phyloP scores from a whole-genome alignment of 2,797 vertebrate genomes.

The Paedocypris micromegethes region DNA sequence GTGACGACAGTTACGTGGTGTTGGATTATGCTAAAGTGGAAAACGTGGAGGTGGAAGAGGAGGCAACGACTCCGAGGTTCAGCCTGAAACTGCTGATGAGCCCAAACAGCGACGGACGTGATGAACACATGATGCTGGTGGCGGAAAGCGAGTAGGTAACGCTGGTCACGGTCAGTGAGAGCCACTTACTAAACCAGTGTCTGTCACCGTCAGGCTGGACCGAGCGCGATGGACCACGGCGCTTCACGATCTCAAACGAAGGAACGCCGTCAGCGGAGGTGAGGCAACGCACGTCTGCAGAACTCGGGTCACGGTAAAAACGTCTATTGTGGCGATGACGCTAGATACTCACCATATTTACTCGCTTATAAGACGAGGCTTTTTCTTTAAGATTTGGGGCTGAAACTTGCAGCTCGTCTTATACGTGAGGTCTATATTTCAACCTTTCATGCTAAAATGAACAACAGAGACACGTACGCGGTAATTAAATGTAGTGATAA shows the following conservation, averaged over 20 bases:
- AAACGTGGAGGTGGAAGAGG: conserved; percentile 73
- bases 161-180: too few relatives aligned
- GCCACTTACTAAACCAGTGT: too few relatives aligned
- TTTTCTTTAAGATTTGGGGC: too few relatives aligned
- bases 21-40: conserved; percentile 84
- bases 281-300: conserved; percentile 8
- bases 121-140: conserved; percentile 72
- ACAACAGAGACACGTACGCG: too few relatives aligned
- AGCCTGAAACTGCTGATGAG: conserved; percentile 78
- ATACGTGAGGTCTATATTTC: too few relatives aligned
- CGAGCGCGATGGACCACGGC: conserved; percentile 85
- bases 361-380: too few relatives aligned
- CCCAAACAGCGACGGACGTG: conserved; percentile 79
- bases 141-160: conserved; percentile 77
- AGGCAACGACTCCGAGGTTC: conserved; percentile 59
- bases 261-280: conserved; percentile 71
- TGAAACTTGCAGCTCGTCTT: too few relatives aligned
- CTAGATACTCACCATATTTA: too few relatives aligned
- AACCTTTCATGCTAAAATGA: too few relatives aligned
- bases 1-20: conserved; percentile 88
- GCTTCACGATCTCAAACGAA: conserved; percentile 66
- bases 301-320: too few relatives aligned
- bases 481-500: too few relatives aligned
- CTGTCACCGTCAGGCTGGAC: conserved; percentile 72
- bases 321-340: too few relatives aligned